Evolutionary conservation across 2,888 invertebrate genomes (phyloP).

Genomic region (Chorisops tibialis): DNA sequence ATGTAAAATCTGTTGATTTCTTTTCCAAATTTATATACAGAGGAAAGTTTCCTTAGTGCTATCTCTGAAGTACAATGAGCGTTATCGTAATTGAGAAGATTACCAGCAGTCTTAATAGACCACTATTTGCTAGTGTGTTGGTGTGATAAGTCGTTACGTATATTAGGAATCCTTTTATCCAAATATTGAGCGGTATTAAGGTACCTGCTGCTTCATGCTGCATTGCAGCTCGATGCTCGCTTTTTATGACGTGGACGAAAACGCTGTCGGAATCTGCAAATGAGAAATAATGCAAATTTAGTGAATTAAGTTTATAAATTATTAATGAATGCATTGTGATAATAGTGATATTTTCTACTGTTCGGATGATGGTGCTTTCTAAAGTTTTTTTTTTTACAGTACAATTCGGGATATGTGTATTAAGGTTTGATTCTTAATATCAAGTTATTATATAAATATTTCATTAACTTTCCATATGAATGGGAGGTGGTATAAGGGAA

Average conservation of each 20-base stretch:
- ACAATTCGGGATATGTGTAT: no score
- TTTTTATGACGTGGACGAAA: conserved; percentile 78
- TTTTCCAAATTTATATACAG: conserved; percentile 11
- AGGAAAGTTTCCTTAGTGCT: conserved; percentile 1
- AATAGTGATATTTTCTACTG: no score
- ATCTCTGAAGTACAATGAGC: conserved; percentile 1
- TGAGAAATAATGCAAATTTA: conserved; percentile 36
- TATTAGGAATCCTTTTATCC: neutral
- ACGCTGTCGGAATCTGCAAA: conserved; percentile 74
- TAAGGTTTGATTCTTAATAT: no score
- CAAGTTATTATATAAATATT: no score
- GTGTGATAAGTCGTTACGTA: conserved; percentile 2
- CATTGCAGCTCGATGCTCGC: conserved; percentile 66
- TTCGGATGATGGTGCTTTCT: no score
- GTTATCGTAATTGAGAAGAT: conserved; percentile 4
- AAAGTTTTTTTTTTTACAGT: no score
- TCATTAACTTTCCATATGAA: no score
- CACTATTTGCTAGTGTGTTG: neutral
- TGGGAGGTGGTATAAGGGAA: no score
- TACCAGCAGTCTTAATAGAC: neutral
- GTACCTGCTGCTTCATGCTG: conserved; percentile 49
- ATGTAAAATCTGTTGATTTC: neutral
- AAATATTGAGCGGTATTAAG: neutral
- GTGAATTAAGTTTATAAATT: no score
- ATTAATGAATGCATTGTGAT: no score